Evolutionary conservation across 2,888 invertebrate species (phyloP).

Genomic region (Tanytarsus gracilentus): DNA sequence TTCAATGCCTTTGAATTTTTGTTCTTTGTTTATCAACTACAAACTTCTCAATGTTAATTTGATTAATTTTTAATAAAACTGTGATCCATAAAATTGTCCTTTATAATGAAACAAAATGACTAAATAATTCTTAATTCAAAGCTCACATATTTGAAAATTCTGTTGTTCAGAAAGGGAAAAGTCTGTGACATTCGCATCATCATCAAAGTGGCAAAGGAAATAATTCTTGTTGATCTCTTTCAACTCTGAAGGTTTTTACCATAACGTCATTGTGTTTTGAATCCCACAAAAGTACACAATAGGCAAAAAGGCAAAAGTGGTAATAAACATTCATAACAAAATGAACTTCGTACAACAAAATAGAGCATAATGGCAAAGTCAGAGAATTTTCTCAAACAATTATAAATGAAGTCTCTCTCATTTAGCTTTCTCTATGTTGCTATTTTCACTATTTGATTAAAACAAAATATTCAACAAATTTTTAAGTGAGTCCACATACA

Average conservation of each 20-base stretch:
- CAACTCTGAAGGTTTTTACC: not conserved
- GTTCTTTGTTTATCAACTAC: too few relatives aligned
- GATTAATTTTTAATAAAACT: too few relatives aligned
- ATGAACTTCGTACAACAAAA: constrained; percentile 14
- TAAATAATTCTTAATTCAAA: constrained; percentile 4
- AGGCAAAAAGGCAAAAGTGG: too few relatives aligned
- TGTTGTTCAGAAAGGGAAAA: too few relatives aligned
- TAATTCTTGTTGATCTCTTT: too few relatives aligned
- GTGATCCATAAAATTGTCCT: too few relatives aligned
- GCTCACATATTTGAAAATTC: not conserved
- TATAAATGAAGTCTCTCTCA: not conserved
- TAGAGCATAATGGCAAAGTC: not conserved
- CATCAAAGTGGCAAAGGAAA: too few relatives aligned
- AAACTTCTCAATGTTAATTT: too few relatives aligned
- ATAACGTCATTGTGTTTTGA: not conserved
- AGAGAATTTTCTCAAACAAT: too few relatives aligned
- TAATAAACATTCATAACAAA: not conserved
- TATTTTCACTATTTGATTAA: constrained; percentile 26
- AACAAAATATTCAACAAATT: constrained; percentile 26
- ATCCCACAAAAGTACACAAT: too few relatives aligned
- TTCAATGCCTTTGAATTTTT: too few relatives aligned
- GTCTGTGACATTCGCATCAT: too few relatives aligned
- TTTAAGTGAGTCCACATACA: not conserved
- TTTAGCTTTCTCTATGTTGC: not conserved
- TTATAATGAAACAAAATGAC: constrained; percentile 12